Conservation (phyloP, 2,888 invertebrate species). For the Gnatocerus cornutus region DNA sequence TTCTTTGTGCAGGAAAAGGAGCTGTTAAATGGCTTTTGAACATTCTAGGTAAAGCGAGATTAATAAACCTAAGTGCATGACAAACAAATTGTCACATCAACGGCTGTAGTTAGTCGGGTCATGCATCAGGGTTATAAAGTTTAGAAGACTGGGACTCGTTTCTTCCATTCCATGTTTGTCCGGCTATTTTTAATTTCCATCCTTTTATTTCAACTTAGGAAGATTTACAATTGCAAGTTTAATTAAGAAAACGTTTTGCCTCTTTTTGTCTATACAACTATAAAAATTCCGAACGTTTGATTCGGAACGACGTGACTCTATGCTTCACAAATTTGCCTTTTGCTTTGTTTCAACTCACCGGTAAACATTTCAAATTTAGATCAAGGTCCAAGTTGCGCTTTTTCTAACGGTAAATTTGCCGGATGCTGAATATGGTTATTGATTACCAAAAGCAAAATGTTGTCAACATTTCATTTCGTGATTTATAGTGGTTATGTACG, state of each 20-base stretch:
- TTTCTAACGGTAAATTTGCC: too few relatives aligned
- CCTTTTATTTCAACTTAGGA: slow-evolving; percentile 55
- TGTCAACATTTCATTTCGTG: too few relatives aligned
- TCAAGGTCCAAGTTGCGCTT: too few relatives aligned
- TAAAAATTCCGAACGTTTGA: slow-evolving; percentile 60
- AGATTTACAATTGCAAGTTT: slow-evolving; percentile 60
- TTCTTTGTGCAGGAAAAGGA: background rate
- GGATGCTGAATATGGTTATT: too few relatives aligned
- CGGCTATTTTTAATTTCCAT: slow-evolving; percentile 62
- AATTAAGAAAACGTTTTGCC: slow-evolving; percentile 60
- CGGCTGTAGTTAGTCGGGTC: slow-evolving; percentile 59
- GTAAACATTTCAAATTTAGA: background rate
- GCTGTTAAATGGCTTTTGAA: slow-evolving; percentile 9
- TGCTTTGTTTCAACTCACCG: slow-evolving; percentile 13
- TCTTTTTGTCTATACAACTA: slow-evolving; percentile 53
- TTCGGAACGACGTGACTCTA: slow-evolving; percentile 57
- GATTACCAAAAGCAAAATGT: too few relatives aligned
- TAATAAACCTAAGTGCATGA: slow-evolving; percentile 55
- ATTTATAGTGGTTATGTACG: too few relatives aligned
- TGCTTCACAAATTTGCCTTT: slow-evolving; percentile 43
- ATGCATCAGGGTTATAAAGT: slow-evolving; percentile 61
- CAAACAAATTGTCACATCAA: slow-evolving; percentile 61
- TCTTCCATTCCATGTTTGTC: slow-evolving; percentile 60
- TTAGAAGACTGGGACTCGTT: slow-evolving; percentile 54
- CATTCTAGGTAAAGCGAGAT: slow-evolving; percentile 32